Evolutionary conservation across 1,140 invertebrate genomes (phyloP), one percentile per base, ranked within the genome.

Genomic region (Campodea augens): DNA sequence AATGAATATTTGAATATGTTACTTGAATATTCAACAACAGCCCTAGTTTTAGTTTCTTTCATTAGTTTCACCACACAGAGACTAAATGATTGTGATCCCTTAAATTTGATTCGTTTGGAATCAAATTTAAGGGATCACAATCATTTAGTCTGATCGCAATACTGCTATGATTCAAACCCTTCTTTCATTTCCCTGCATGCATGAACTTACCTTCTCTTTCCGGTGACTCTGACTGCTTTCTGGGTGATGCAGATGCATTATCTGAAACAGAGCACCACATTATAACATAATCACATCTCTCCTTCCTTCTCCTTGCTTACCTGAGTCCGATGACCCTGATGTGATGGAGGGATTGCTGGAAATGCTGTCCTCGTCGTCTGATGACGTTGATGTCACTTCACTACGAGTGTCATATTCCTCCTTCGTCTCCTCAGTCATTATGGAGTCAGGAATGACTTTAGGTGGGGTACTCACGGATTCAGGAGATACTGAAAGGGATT

Each of bases 331-430:
- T 46, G 77, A 81, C 22, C 75, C 73, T 18, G 77, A 75, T 58
- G 77, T 82, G 23, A 82, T 79, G 54, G 74, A 79, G 5, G 78
- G 77, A 46, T 72, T 69, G 52, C 71, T 74, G 2, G 75, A 75
- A 48, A 73, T 68, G 45, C 72, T 74, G 20, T 70, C 69, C 13
- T 77, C 76, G 48, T 72, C 73, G 13, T 19, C 19, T 32, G 72
- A 76, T 27, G 79, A 81, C 7, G 59, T 57, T 7, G 60, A 60
- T 39, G 53, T 59, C 19, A 84, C 78, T 62, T 86, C 81, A 58
- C 82, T 85, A 13, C 78, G 65, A 19, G 77, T 81, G 55, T 86
- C 81, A 49, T 68, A 67, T 18, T 62, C 63, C 41, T 53, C 47
- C 42, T 51, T 46, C 13, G 51, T 46, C 38, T 55, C 54, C n/a